Evolutionary conservation across 1,140 invertebrate species (phyloP).

Genomic region (Aphelinus atriplicis): DNA sequence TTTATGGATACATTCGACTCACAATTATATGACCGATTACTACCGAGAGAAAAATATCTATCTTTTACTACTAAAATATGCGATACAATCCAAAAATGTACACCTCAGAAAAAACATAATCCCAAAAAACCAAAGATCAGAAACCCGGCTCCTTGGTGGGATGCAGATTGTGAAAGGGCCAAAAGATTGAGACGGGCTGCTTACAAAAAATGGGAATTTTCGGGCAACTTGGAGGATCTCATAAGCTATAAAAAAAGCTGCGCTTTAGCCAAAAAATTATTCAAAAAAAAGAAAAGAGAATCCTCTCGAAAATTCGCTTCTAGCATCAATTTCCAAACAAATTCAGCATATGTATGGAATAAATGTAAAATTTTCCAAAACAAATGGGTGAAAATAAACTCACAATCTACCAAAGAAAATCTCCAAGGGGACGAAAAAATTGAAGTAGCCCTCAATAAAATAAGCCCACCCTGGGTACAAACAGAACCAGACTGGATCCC

Average conservation of each 20-base stretch:
- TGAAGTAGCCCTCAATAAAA: background rate
- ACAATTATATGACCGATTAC: background rate
- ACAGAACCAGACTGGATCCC: background rate
- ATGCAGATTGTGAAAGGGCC: slow-evolving; percentile 29
- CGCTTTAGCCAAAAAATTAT: background rate
- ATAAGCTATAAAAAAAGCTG: slow-evolving; percentile 14
- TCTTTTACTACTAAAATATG: slow-evolving; percentile 38
- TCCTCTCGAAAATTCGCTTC: slow-evolving; percentile 11
- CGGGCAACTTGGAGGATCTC: slow-evolving; percentile 4
- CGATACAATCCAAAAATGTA: slow-evolving; percentile 8
- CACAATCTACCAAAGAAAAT: background rate
- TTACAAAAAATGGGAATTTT: slow-evolving; percentile 18
- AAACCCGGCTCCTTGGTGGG: slow-evolving; percentile 31
- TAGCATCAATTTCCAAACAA: background rate
- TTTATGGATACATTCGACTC: background rate
- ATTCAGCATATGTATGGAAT: background rate
- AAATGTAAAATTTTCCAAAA: slow-evolving; percentile 21
- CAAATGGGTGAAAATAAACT: slow-evolving; percentile 7
- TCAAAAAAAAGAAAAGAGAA: slow-evolving; percentile 24
- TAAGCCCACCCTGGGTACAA: background rate
- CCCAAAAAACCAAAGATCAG: background rate
- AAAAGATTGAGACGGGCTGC: background rate
- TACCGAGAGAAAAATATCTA: slow-evolving; percentile 7
- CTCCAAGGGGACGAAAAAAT: background rate
- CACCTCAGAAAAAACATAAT: slow-evolving; percentile 11